A percentile compares a stretch with the other conserved stretches of the same genome.
Conservation (phyloP, 2,888 invertebrate species). For the Philereme vetulata region DNA sequence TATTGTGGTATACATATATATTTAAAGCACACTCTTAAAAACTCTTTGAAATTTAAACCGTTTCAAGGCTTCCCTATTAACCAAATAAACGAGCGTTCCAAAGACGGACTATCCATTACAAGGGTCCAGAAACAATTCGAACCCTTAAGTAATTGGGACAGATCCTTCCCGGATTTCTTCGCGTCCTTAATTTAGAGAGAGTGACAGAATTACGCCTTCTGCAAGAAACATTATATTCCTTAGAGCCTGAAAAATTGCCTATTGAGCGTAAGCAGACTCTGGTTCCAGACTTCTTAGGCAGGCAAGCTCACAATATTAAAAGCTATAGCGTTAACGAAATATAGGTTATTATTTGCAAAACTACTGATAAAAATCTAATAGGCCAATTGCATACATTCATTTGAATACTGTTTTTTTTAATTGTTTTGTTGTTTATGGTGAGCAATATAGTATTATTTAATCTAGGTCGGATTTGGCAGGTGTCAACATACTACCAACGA, state of each 20-base stretch:
- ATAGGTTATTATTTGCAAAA: no score
- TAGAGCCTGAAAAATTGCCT: not conserved
- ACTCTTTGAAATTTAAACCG: not conserved
- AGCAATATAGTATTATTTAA: no score
- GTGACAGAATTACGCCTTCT: conserved; percentile 33
- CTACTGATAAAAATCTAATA: no score
- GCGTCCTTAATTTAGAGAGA: conserved; percentile 35
- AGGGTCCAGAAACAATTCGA: conserved; percentile 35
- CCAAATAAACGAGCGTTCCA: conserved; percentile 25
- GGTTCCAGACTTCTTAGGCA: not conserved
- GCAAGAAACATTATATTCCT: conserved; percentile 27
- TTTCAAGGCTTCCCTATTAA: conserved; percentile 11
- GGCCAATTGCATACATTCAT: no score
- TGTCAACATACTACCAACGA: no score
- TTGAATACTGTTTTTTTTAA: no score
- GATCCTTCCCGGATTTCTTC: conserved; percentile 35
- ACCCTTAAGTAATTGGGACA: conserved; percentile 38
- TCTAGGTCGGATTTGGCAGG: no score
- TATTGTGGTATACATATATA: no score
- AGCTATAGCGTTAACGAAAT: no score
- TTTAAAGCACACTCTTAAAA: no score
- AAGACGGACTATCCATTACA: conserved; percentile 34
- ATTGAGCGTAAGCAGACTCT: not conserved
- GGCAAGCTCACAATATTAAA: no score
- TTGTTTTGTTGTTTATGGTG: no score